Evolutionary conservation across 2,113 vertebrate species (phyloP), one percentile per base, ranked within the genome.

Genomic region (Psilopsiagon aurifrons): DNA sequence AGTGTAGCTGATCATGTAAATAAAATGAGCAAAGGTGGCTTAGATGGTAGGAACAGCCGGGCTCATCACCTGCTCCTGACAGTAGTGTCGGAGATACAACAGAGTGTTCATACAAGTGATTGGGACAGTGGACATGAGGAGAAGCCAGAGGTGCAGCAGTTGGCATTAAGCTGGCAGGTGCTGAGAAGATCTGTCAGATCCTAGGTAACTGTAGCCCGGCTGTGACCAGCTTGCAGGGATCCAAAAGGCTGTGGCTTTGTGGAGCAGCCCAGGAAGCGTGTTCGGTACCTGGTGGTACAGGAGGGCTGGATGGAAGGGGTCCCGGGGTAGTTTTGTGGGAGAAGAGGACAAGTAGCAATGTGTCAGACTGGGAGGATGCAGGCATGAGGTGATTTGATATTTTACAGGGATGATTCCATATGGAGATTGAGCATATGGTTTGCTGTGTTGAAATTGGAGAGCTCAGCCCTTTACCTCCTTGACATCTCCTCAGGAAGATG

Each of bases 11-110:
- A 59, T 88, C 28, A 1, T 2, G 15, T 37, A 57, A 57, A 25
- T 57, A 28, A 80, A 57, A 54, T 47, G 68, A 86, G 86, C 92
- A 86, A 33, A 83, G 46, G 37, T 57, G 78, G 78, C 33, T 69
- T 25, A 9, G 43, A 4, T 2, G 27, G 1, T 3, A 9, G 51
- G 60, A 70, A 17, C 49, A 86, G 59, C 24, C 18, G 52, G 49
- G 54, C 54, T 92, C 63, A 23, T 49, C 19, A n/a, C 57, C 41
- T 73, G 85, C 19, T 28, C 71, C 59, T 24, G 70, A 33, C 23
- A 37, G 16, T 17, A 8, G 20, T 5, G 31, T 9, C 31, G 6
- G 80, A 35, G 43, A 15, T 9, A 9, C 16, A n/a, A 49, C 33
- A 66, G 39, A 33, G 16, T 0, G 0, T 25, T 75, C 84, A 7